A percentile compares a stretch with the other conserved stretches of the same genome.
Conservation (phyloP, 2,113 vertebrate species). For the Pygoscelis adeliae region DNA sequence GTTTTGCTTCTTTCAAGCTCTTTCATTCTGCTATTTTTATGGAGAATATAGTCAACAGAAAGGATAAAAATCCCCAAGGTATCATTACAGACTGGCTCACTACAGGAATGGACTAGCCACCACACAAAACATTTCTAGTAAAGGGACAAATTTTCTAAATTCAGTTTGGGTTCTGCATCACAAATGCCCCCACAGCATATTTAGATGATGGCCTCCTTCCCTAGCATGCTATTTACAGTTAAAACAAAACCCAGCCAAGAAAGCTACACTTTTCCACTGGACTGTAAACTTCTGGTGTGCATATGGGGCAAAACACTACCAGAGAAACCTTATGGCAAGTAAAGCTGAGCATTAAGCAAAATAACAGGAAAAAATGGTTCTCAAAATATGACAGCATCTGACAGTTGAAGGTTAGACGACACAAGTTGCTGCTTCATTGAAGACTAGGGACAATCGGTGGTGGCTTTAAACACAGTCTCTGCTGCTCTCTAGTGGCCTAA, state of each 20-base stretch:
- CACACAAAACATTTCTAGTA: neutral
- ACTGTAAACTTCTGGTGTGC: too few relatives aligned
- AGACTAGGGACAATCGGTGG: rapidly evolving
- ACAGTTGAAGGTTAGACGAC: neutral
- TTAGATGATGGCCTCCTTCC: neutral
- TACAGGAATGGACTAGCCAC: neutral
- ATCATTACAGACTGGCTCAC: too few relatives aligned
- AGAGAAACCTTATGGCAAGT: neutral
- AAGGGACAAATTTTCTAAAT: neutral
- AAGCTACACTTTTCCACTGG: neutral
- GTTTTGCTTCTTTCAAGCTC: neutral
- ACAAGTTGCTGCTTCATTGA: rapidly evolving
- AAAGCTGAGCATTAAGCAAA: neutral
- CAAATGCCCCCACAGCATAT: neutral
- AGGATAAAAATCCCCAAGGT: neutral
- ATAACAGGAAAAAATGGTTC: neutral
- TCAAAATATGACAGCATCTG: neutral
- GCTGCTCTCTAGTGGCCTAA: constrained; percentile 32
- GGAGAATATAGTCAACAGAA: neutral
- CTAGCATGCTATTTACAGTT: neutral
- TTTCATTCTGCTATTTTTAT: neutral
- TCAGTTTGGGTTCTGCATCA: neutral
- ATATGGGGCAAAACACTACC: neutral
- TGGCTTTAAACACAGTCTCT: constrained; percentile 41
- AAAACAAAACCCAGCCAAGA: neutral